Base-by-base conservation (phyloP, 2,888 invertebrate species). In the Himalopsyche kuldschensis region DNA sequence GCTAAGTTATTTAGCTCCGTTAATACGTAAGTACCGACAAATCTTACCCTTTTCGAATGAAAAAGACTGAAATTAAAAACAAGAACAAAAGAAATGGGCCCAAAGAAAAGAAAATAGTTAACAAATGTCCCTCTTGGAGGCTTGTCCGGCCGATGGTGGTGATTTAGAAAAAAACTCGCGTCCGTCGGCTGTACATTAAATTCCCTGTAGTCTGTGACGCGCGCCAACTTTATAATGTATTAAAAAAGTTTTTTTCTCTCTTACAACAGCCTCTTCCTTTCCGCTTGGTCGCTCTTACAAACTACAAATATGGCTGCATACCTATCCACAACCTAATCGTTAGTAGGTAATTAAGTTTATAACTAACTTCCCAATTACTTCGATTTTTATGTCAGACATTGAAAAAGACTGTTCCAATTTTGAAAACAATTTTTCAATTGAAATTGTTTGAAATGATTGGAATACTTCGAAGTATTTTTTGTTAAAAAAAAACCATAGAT, bases 171-270 rank as follows among this genome's bases (percentile, higher is more conserved):
- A 69, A 69, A 69, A 69, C 69, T 69, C 24, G 24, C 27, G 69
- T 27, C 69, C 11, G 69, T 69, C 27, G 69, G 69, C 4, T 69
- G 30, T 69, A 69, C 69, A 82, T 82, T 78, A 63, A 82, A 82
- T 82, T 82, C 82, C 82, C 82, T 46, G 78, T 55, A 77, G 82
- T 20, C 63, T 35, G 77, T 35, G 78, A 77, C 63, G 78, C 63
- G 41, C 55, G 63, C 82, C 78, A 82, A 84, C 77, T 82, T 84
- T 84, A 82, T 84, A 84, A 84, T 84, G 84, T 84, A 84, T 84
- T 84, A 84, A 84, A 84, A 84, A 84, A 80, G 77, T 55, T 82
- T 84, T 82, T 83, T 78, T 75, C 76, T 41, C 6, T 8, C 81
- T 15, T 48, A 69, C 69, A 27, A 69, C 69, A 30, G 27, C 35